phyloP scores from a whole-genome alignment of 2,113 vertebrate genomes.

The Catharus minimus region DNA sequence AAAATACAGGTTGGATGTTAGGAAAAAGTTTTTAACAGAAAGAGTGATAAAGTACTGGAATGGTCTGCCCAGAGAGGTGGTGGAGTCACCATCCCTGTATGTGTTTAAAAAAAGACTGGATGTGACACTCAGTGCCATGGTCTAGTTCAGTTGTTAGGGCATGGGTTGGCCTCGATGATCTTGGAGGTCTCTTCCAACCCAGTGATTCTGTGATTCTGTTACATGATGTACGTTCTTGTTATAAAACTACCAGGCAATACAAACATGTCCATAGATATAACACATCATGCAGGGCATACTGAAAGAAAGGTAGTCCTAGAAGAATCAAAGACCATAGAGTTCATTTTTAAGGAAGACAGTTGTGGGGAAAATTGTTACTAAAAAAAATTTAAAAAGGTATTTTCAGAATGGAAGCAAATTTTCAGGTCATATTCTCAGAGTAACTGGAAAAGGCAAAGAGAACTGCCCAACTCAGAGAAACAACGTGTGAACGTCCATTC shows the following conservation, averaged over 20 bases:
- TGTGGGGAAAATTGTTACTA: not conserved
- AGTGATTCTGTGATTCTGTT: not conserved
- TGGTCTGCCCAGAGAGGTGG: rapidly evolving
- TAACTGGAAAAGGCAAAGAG: not conserved
- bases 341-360: not conserved
- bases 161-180: not conserved
- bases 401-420: not conserved
- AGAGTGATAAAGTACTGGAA: not conserved
- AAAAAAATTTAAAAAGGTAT: rapidly evolving
- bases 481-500: not conserved
- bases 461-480: not conserved
- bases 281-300: not conserved
- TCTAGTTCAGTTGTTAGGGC: not conserved
- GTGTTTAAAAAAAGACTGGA: not conserved
- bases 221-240: not conserved
- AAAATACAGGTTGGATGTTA: not conserved
- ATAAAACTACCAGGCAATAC: not conserved
- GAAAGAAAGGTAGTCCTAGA: not conserved
- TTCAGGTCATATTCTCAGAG: not conserved
- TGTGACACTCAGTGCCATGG: not conserved
- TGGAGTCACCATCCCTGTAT: not conserved
- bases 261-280: not conserved
- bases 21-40: not conserved
- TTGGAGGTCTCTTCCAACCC: not conserved
- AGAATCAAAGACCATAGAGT: not conserved